A percentile compares a stretch with the other conserved stretches of the same genome.
Conservation (phyloP, 1,140 invertebrate genomes). For the Cyclina sinensis region DNA sequence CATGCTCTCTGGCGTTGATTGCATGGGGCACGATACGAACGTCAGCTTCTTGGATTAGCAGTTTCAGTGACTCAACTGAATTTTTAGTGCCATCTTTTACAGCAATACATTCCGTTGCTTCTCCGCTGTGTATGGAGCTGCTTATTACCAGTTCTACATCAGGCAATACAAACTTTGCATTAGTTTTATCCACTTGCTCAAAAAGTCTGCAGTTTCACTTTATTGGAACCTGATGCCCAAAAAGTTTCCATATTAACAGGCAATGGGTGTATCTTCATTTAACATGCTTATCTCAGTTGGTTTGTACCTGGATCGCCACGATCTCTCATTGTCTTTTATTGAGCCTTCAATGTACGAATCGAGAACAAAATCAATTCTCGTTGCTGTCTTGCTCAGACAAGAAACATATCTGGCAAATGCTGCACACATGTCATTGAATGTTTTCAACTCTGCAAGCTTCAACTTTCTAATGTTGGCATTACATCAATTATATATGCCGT, state of each 20-base stretch:
- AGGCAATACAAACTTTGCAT: neutral
- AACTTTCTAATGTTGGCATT: constrained; percentile 28
- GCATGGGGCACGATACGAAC: constrained; percentile 16
- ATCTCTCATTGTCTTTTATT: constrained; percentile 33
- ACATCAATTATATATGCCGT: neutral
- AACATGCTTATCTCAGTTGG: constrained; percentile 9
- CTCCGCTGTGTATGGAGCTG: neutral
- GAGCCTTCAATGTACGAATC: constrained; percentile 20
- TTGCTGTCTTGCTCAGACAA: neutral
- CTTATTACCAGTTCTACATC: neutral
- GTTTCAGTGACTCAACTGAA: neutral
- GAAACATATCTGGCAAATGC: neutral
- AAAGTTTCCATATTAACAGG: constrained; percentile 27
- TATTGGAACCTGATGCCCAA: constrained; percentile 9
- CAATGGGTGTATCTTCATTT: constrained; percentile 5
- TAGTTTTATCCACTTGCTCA: neutral
- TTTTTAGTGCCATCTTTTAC: neutral
- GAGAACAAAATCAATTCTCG: constrained; percentile 29
- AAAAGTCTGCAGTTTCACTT: constrained; percentile 14
- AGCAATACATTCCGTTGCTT: neutral
- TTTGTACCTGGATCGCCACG: neutral
- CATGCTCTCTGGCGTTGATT: neutral
- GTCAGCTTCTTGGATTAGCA: constrained; percentile 27
- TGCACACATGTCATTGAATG: neutral
- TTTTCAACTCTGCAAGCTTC: neutral